Conservation (phyloP, 2,113 vertebrate species). For the Hydrochoerus hydrochaeris region DNA sequence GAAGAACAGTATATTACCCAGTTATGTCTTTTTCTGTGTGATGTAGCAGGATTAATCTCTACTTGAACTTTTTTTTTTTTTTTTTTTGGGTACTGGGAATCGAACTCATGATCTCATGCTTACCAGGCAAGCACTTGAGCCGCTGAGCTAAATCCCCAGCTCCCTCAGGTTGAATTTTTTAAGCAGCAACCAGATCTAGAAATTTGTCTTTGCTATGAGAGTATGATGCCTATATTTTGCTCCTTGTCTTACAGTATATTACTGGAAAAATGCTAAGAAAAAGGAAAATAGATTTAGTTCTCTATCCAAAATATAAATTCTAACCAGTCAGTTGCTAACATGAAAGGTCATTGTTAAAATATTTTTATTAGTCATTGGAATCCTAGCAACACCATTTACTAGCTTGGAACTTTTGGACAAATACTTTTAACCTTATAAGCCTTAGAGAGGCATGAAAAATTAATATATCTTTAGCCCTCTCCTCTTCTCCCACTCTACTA, state of each 20-base stretch:
- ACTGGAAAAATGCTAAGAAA: background rate
- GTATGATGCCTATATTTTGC: background rate
- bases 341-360: background rate
- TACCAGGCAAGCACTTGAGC: no score
- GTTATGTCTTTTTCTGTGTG: background rate
- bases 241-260: background rate
- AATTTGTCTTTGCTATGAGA: background rate
- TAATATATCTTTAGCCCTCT: background rate
- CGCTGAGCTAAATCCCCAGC: no score
- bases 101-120: no score
- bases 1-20: background rate
- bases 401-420: background rate
- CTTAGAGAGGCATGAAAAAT: background rate
- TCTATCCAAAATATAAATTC: background rate
- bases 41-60: background rate
- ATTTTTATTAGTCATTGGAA: constrained; percentile 7
- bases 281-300: background rate
- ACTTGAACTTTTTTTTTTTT: no score
- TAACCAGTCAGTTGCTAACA: background rate
- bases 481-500: background rate
- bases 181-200: background rate
- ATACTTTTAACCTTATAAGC: background rate
- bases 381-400: background rate
- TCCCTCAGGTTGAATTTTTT: background rate
- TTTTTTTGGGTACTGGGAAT: no score